Evolutionary conservation across 2,888 invertebrate genomes (phyloP).

Genomic region (Bedellia somnulentella): DNA sequence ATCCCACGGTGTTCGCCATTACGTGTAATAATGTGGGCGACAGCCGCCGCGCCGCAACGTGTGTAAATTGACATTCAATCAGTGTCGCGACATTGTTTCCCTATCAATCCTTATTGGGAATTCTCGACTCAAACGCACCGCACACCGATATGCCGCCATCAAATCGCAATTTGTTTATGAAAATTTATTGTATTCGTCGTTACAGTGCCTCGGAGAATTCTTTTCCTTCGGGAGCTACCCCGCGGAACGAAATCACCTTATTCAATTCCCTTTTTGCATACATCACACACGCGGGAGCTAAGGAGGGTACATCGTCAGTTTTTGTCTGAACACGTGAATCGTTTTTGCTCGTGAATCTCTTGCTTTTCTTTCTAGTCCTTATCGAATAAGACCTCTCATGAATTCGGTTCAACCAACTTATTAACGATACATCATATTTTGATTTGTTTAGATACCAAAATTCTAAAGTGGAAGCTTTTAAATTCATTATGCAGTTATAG

Average conservation of each 20-base stretch:
- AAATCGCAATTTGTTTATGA: slow-evolving; percentile 62
- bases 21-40: slow-evolving; percentile 35
- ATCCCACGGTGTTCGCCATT: slow-evolving; percentile 30
- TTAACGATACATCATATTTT: too few species aligned
- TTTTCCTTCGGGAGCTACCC: slow-evolving; percentile 55
- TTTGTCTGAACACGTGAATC: slow-evolving; percentile 57
- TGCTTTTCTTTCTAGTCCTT: slow-evolving; percentile 54
- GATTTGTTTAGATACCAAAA: too few species aligned
- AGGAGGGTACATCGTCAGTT: slow-evolving; percentile 39
- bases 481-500: too few species aligned
- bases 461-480: too few species aligned
- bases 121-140: slow-evolving; percentile 22
- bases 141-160: slow-evolving; percentile 48
- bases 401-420: too few species aligned
- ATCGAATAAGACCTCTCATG: too few species aligned
- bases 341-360: slow-evolving; percentile 53
- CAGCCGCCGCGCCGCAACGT: slow-evolving; percentile 21
- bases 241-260: slow-evolving; percentile 58
- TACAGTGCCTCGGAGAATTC: slow-evolving; percentile 40
- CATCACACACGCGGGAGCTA: slow-evolving; percentile 48
- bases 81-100: slow-evolving; percentile 56
- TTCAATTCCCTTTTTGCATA: slow-evolving; percentile 63
- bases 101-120: slow-evolving; percentile 58
- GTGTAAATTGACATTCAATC: slow-evolving; percentile 53
- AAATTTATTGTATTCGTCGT: slow-evolving; percentile 62